Evolutionary conservation across 2,888 invertebrate species (phyloP), one percentile per base, ranked within the genome.

Genomic region (Ormyrus pomaceus): DNA sequence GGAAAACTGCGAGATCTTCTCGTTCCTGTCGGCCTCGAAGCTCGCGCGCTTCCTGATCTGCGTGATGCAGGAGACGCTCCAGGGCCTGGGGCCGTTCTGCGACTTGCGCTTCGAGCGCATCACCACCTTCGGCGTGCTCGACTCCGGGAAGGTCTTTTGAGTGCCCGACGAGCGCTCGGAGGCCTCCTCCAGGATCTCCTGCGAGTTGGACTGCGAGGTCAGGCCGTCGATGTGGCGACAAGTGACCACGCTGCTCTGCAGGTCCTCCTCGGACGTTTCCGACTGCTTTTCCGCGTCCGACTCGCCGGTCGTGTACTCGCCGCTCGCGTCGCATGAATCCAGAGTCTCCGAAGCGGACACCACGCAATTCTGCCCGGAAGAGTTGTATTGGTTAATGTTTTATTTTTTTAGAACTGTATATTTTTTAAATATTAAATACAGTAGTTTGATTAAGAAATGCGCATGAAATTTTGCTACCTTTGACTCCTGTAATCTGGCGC

Each of bases 41-140:
- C 82, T 83, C n/a, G 84, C 84, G 79, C 79, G 83, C 76, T 88
- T 88, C 62, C 87, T 87, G 81, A 95, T 91, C 88, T 96, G 96
- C 11, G 96, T 95, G 56, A 97, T 92, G 86, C 96, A 97, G 7
- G 97, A 96, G 6, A 97, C 96, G 81, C 97, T 97, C 96, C 97
- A 97, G 0, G 97, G 97, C 65, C 97, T 93, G 9, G 88, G 87
- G 0, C 88, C 92, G 91, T 89, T 92, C 91, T 88, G 91, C 86
- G 90, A 91, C 89, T 89, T 93, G 84, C 93, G 92, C 89, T 81
- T 94, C 83, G 93, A 92, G 74, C 95, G 93, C 84, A 95, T 92
- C 82, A 94, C 92, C 77, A 95, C 95, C 92, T 94, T 91, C 53
- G 89, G 87, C 75, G 89, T 87, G 85, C 88, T 87, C 58, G 87